phyloP scores from a whole-genome alignment of 2,797 vertebrate species.

The Sebastes ruberrimus region DNA sequence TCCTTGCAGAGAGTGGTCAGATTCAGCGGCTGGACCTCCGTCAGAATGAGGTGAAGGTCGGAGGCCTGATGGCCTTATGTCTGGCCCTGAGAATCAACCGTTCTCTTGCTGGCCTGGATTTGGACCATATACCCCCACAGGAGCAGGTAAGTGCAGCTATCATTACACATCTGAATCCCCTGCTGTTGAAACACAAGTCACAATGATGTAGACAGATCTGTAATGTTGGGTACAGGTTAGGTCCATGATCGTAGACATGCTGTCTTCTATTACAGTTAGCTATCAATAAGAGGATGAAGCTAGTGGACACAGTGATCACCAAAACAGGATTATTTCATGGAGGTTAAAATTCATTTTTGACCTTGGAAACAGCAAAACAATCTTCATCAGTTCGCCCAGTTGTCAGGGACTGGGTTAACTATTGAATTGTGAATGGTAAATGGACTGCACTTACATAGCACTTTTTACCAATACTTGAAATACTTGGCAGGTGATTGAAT shows the following conservation, averaged over 20 bases:
- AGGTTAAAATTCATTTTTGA: neutral
- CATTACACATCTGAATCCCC: neutral
- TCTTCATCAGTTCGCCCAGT: neutral
- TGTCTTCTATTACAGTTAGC: neutral
- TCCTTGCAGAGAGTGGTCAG: conserved; percentile 75
- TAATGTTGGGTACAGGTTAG: neutral
- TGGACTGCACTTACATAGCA: too few relatives aligned
- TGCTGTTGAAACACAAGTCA: neutral
- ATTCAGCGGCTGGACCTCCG: conserved; percentile 75
- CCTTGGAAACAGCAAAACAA: too few relatives aligned
- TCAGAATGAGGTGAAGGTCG: conserved; percentile 75
- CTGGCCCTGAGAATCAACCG: conserved; percentile 81
- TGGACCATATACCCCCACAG: conserved; percentile 62
- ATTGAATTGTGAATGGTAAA: too few relatives aligned
- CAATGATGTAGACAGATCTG: neutral
- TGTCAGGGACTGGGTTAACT: neutral
- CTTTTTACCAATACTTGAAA: too few relatives aligned
- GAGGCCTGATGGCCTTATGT: conserved; percentile 83
- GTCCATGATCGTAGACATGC: neutral
- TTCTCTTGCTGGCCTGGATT: conserved; percentile 71
- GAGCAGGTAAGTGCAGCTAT: conserved; percentile 68
- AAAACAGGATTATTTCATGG: neutral
- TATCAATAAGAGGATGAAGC: neutral
- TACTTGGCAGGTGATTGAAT: neutral
- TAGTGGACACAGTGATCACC: neutral